Percentiles rank a stretch among this genome's conserved stretches.
Evolutionary conservation across 2,888 invertebrate genomes (phyloP).

Genomic region (Callyntrura sp.): DNA sequence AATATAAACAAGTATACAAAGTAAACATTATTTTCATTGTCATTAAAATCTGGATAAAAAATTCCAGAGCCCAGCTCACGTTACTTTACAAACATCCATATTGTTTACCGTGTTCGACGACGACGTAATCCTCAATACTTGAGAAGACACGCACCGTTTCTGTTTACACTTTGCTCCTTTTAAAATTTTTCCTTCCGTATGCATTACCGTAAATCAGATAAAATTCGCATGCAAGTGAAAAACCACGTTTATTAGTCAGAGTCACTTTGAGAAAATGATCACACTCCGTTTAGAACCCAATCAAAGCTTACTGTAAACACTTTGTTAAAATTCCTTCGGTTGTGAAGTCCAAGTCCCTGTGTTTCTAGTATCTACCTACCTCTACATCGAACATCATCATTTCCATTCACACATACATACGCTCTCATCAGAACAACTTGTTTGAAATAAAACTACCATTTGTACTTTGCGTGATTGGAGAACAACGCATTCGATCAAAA

Average conservation of each 20-base stretch:
- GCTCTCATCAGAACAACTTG: no score
- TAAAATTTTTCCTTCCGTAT: conserved; percentile 38
- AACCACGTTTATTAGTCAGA: not conserved
- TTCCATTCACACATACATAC: no score
- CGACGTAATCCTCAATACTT: not conserved
- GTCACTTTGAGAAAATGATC: not conserved
- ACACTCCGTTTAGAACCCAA: conserved; percentile 4
- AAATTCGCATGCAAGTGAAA: no score
- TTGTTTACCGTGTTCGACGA: not conserved
- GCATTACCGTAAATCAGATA: not conserved
- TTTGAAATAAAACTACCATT: not conserved
- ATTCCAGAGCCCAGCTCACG: conserved; percentile 39
- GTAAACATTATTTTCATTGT: conserved; percentile 26
- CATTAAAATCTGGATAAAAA: conserved; percentile 60
- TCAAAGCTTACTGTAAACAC: not conserved
- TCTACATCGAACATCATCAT: no score
- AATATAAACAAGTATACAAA: not conserved
- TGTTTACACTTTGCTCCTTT: no score
- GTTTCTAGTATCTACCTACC: no score
- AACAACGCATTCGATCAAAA: conserved; percentile 11
- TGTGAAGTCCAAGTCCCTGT: no score
- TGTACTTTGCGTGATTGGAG: not conserved
- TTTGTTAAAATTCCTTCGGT: conserved; percentile 1
- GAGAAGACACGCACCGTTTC: not conserved
- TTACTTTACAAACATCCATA: not conserved